Evolutionary conservation across 2,797 vertebrate species (phyloP), one percentile per base, ranked within the genome.

Genomic region (Petrocephalus sullivani): DNA sequence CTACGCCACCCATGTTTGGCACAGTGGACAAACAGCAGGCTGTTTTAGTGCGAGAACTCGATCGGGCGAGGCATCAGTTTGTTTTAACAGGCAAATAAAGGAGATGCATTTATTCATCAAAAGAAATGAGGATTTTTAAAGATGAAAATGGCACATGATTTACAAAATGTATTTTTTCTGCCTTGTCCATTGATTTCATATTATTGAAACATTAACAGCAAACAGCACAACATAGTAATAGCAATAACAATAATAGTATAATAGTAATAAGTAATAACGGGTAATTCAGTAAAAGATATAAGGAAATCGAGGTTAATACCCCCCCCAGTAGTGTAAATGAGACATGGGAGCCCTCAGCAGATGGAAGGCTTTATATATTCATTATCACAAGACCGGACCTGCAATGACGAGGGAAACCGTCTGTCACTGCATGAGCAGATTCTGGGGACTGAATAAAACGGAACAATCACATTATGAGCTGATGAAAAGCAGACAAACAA

Each of bases 11-110:
- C 2, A 16, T 41, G 67, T 89, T 90, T 54, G 83, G 75, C 89
- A 89, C 86, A 88, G 87, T 88, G 49, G 89, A 87, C 84, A 41
- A 78, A 88, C 75, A 61, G 91, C 90, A 89, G 82, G 87, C 85
- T 88, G 54, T 87, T 87, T 90, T 19, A 87, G 88, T 89, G 86
- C 90, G 91, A 88, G 87, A 71, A 90, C 88, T 54, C 85, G 88
- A 23, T 57, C 4, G 23, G 75, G 21, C 56, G 37, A 58, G 14
- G 9, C 82, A n/a, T 23, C 61, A 49, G 21, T 57, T 57, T 64
- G 23, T 4, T 8, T 9, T 37, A 37, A 19, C n/a, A 54, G 61
- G 37, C 51, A 64, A 23, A 83, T 88, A 86, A 85, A 85, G 51
- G 41, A 46, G 14, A 60, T 46, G 41, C 54, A 61, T 61, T 83